Percentiles rank a stretch among this genome's conserved stretches.
phyloP scores from a whole-genome alignment of 2,888 invertebrate species.

The Lasioglossum vierecki region DNA sequence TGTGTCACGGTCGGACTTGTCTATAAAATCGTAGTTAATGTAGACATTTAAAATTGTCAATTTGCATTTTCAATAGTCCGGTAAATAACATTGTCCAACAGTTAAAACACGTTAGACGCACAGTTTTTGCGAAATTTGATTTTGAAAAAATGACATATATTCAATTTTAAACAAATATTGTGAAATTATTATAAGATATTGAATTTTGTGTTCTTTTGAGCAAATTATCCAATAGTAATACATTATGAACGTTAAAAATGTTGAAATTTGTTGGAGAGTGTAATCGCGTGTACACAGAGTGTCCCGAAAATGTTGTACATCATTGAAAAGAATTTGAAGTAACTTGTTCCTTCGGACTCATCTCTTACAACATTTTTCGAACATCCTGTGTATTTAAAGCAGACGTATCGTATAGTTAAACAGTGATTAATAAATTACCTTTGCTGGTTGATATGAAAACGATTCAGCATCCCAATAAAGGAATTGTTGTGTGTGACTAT shows the following conservation, averaged over 20 bases:
- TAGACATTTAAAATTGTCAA: neutral
- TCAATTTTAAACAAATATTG: no score
- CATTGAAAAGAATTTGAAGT: neutral
- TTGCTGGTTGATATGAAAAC: constrained; percentile 81
- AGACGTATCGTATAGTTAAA: constrained; percentile 34
- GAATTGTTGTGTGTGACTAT: constrained; percentile 95
- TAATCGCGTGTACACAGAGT: neutral
- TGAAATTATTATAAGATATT: no score
- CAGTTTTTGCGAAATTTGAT: no score
- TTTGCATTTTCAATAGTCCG: no score
- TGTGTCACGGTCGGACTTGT: constrained; percentile 59
- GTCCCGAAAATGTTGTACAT: neutral
- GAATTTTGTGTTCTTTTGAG: no score
- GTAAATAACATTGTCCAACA: no score
- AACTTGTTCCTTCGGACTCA: neutral
- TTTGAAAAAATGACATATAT: no score
- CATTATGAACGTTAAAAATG: no score
- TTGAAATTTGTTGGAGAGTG: no score
- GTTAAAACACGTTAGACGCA: no score
- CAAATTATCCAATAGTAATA: no score
- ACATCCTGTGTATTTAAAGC: neutral
- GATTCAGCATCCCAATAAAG: constrained; percentile 95
- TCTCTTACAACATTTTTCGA: neutral
- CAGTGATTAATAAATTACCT: constrained; percentile 53
- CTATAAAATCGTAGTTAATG: constrained; percentile 28